Evolutionary conservation across 2,888 invertebrate species (phyloP).

Genomic region (Phyto melanocephala): DNA sequence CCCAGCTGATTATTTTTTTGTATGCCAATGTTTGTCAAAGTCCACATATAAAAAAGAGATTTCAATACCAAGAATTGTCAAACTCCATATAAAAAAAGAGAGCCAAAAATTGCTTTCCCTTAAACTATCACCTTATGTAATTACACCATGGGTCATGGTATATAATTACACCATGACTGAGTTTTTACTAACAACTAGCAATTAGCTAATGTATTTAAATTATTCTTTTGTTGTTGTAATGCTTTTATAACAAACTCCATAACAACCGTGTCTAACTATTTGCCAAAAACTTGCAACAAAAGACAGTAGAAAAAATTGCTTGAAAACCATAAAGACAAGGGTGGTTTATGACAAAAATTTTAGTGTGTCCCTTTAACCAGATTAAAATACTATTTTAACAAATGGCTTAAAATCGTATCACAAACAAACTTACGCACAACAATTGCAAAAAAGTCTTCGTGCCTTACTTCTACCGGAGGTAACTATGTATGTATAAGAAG

Average conservation of each 20-base stretch:
- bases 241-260: background rate
- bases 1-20: too few species aligned
- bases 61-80: too few species aligned
- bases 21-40: too few species aligned
- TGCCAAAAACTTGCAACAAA: background rate
- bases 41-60: too few species aligned
- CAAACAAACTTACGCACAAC: background rate
- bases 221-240: background rate
- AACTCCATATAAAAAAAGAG: too few species aligned
- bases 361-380: conserved; percentile 35
- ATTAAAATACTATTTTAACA: conserved; percentile 48
- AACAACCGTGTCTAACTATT: background rate
- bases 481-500: too few species aligned
- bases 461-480: conserved; percentile 23
- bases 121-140: too few species aligned
- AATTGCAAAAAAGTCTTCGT: conserved; percentile 35
- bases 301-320: background rate
- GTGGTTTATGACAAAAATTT: background rate
- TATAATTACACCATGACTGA: too few species aligned
- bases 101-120: too few species aligned
- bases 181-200: background rate
- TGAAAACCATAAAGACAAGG: conserved; percentile 1
- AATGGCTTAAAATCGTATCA: conserved; percentile 2
- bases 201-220: background rate
- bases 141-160: too few species aligned